Percentiles rank a stretch among this genome's conserved stretches.
Evolutionary conservation across 2,113 vertebrate genomes (phyloP).

Genomic region (Triplophysa siluroides): DNA sequence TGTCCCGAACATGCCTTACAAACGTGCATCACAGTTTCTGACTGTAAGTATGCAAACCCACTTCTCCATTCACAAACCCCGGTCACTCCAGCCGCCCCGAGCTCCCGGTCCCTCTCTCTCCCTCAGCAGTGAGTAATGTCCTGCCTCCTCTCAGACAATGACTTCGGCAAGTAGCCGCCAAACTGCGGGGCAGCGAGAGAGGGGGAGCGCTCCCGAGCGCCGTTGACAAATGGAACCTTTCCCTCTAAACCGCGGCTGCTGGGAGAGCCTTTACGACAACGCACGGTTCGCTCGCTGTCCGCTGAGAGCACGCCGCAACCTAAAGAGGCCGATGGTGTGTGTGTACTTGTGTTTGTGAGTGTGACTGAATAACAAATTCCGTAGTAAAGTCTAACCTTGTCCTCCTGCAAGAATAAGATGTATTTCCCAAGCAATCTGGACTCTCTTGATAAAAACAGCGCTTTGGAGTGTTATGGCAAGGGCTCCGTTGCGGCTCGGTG

Average conservation of each 20-base stretch:
- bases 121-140: slow-evolving; percentile 89
- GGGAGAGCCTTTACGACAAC: slow-evolving; percentile 85
- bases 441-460: slow-evolving; percentile 74
- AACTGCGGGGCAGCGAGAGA: slow-evolving; percentile 64
- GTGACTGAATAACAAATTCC: slow-evolving; percentile 69
- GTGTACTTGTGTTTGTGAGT: slow-evolving; percentile 24
- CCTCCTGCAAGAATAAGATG: slow-evolving; percentile 75
- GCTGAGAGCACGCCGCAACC: slow-evolving; percentile 64
- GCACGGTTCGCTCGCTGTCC: slow-evolving; percentile 62
- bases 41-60: slow-evolving; percentile 21
- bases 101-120: slow-evolving; percentile 28
- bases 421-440: slow-evolving; percentile 72
- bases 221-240: slow-evolving; percentile 95
- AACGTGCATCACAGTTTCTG: not conserved
- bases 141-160: slow-evolving; percentile 88
- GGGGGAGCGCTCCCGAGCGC: slow-evolving; percentile 66
- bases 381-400: slow-evolving; percentile 70
- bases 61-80: slow-evolving; percentile 26
- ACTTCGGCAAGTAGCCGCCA: slow-evolving; percentile 79
- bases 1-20: not conserved
- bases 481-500: slow-evolving; percentile 62
- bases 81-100: not conserved
- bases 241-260: slow-evolving; percentile 80
- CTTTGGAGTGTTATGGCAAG: slow-evolving; percentile 63
- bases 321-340: slow-evolving; percentile 59